phyloP scores from a whole-genome alignment of 2,797 vertebrate species.

The Chelonia mydas region DNA sequence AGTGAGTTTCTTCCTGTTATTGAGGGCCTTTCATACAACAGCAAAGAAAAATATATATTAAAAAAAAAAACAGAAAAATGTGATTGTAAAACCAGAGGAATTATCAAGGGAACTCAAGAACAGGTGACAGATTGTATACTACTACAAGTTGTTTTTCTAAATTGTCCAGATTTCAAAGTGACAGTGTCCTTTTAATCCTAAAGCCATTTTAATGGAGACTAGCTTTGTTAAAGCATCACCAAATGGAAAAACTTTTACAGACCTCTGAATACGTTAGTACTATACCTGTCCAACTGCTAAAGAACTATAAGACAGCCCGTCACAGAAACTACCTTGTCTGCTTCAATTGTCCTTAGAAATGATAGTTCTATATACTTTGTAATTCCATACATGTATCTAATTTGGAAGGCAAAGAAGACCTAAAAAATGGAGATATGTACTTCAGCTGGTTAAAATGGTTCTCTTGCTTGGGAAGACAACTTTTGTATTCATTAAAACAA shows the following conservation, averaged over 20 bases:
- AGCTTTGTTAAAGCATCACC: background rate
- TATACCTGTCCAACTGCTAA: background rate
- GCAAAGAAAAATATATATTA: background rate
- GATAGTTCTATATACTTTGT: background rate
- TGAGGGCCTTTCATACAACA: background rate
- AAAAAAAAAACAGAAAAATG: background rate
- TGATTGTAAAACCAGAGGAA: background rate
- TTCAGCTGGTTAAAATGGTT: slow-evolving; percentile 15
- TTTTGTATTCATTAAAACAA: background rate
- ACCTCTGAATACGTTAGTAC: background rate
- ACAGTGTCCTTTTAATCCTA: background rate
- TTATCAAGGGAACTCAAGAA: background rate
- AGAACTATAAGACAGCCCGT: background rate
- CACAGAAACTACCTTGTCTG: background rate
- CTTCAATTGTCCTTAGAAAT: slow-evolving; percentile 30
- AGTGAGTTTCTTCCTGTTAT: background rate
- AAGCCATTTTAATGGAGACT: background rate
- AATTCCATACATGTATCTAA: slow-evolving; percentile 21
- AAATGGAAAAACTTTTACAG: background rate
- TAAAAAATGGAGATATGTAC: slow-evolving; percentile 21
- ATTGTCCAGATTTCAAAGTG: background rate
- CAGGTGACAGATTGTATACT: background rate
- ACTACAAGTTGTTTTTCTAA: background rate
- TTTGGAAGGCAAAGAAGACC: background rate
- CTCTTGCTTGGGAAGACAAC: background rate